A percentile compares a stretch with the other conserved stretches of the same genome.
These are phyloP conservation scores for Enteromius mattozi DNA, from an alignment of 2,797 vertebrate genomes.

Conservation along the genomic window DNA sequence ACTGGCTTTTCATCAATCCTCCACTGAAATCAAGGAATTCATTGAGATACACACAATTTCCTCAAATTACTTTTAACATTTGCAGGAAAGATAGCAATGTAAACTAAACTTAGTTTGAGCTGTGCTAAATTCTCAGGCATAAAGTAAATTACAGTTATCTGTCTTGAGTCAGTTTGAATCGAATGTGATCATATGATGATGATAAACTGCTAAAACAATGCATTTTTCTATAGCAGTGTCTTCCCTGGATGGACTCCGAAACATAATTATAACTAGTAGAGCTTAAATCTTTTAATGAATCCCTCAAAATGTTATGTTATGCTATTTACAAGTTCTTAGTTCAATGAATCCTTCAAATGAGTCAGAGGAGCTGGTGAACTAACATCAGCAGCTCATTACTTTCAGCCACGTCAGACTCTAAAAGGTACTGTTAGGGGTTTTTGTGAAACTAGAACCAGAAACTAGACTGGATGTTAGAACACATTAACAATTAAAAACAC, in stretches of 20 bases:
- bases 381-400: neutral
- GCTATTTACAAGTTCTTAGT: neutral
- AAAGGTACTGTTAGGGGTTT: neutral
- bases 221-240: neutral
- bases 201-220: neutral
- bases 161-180: neutral
- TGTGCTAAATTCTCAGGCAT: neutral
- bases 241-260: neutral
- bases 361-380: neutral
- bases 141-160: too few relatives aligned
- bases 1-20: constrained; percentile 96
- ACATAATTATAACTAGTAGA: neutral
- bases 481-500: neutral
- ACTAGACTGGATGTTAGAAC: neutral
- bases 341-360: neutral
- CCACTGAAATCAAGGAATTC: constrained; percentile 80
- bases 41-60: neutral
- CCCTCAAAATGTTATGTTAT: neutral
- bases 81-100: too few relatives aligned
- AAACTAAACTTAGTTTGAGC: neutral
- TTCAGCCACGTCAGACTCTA: neutral
- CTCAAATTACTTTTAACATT: neutral
- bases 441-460: too few relatives aligned
- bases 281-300: neutral
- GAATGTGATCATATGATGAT: neutral